phyloP scores from a whole-genome alignment of 2,888 invertebrate genomes.

The Odontocerum albicorne region DNA sequence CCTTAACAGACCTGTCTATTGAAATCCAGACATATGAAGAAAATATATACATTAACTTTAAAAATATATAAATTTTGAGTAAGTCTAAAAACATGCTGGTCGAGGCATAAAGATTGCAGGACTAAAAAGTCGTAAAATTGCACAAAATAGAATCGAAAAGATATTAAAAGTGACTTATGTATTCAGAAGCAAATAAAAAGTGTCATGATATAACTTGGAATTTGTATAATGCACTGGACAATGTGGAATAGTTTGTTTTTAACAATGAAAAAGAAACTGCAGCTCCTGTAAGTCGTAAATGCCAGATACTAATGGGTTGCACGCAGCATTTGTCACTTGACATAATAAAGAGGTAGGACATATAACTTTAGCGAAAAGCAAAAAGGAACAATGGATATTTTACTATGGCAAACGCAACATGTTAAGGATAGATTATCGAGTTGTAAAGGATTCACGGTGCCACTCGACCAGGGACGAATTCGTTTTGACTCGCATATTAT shows the following conservation, averaged over 20 bases:
- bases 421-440: conserved; percentile 34
- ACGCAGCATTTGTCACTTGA: conserved; percentile 19
- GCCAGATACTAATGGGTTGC: conserved; percentile 53
- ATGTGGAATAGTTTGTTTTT: conserved; percentile 8
- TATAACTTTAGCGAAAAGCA: conserved; percentile 22
- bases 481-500: too few species aligned
- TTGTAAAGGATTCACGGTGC: conserved; percentile 34
- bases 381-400: conserved; percentile 21
- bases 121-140: too few species aligned
- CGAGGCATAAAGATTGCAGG: too few species aligned
- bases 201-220: conserved; percentile 3
- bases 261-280: conserved; percentile 1
- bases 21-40: too few species aligned
- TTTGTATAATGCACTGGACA: conserved; percentile 17
- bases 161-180: not conserved
- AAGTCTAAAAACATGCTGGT: too few species aligned
- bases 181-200: conserved; percentile 1
- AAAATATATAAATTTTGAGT: too few species aligned
- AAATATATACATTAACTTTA: too few species aligned
- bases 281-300: conserved; percentile 45
- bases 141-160: too few species aligned
- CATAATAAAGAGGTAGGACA: conserved; percentile 25
- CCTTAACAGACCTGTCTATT: too few species aligned
- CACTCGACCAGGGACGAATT: conserved; percentile 19
- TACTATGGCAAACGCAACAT: conserved; percentile 25